These are phyloP conservation scores for Ophioninae sp. DNA, from an alignment of 2,888 invertebrate genomes.

Conservation along the genomic window DNA sequence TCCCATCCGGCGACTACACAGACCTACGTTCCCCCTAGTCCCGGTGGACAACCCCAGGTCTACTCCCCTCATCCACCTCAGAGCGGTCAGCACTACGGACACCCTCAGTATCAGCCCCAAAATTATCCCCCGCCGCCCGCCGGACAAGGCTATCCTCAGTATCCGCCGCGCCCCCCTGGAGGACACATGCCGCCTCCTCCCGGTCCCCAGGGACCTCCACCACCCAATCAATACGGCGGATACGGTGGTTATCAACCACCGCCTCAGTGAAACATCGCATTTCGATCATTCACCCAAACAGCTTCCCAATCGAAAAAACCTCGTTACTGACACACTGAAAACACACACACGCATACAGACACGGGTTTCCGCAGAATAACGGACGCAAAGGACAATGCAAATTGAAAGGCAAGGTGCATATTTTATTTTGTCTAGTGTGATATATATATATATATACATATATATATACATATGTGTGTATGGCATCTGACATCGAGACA, in stretches of 20 bases:
- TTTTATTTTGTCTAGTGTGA: not conserved
- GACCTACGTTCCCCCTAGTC: slow-evolving; percentile 79
- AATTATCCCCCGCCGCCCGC: slow-evolving; percentile 84
- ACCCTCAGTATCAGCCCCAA: slow-evolving; percentile 84
- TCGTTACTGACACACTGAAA: slow-evolving; percentile 48
- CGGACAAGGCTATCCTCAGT: slow-evolving; percentile 86
- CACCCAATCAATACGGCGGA: slow-evolving; percentile 88
- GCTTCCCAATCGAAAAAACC: slow-evolving; percentile 56
- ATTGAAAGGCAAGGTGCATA: not conserved
- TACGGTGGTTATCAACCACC: slow-evolving; percentile 92
- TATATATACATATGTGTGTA: not conserved
- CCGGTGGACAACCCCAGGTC: slow-evolving; percentile 82
- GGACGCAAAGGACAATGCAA: not conserved
- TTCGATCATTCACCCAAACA: slow-evolving; percentile 31
- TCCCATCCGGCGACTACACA: slow-evolving; percentile 82
- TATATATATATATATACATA: not conserved
- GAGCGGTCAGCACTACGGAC: slow-evolving; percentile 81
- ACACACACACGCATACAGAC: not conserved
- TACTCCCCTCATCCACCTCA: slow-evolving; percentile 84
- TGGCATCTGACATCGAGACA: not conserved
- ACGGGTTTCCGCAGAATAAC: not conserved
- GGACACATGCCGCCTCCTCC: slow-evolving; percentile 84
- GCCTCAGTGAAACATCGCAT: slow-evolving; percentile 82
- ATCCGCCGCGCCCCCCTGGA: slow-evolving; percentile 84
- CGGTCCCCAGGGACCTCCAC: slow-evolving; percentile 87